Percentiles rank a stretch among this genome's conserved stretches.
Evolutionary conservation across 2,888 invertebrate genomes (phyloP).

Genomic region (Agrilus cyanescens): DNA sequence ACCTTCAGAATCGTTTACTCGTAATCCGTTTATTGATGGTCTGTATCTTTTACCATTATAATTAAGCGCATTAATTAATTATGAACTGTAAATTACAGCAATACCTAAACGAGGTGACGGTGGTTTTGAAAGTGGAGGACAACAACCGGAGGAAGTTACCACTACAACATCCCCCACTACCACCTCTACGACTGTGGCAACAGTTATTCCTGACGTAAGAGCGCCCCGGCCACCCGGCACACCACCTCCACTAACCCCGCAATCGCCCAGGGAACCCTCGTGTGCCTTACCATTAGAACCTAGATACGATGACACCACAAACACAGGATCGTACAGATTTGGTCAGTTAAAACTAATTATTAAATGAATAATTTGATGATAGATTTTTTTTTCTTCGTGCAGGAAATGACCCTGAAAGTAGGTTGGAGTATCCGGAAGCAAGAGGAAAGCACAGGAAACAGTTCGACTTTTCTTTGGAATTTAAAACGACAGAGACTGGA

Average conservation of each 20-base stretch:
- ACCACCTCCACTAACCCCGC: slow-evolving; percentile 19
- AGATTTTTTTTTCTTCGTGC: slow-evolving; percentile 12
- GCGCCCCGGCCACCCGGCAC: slow-evolving; percentile 26
- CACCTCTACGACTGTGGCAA: slow-evolving; percentile 14
- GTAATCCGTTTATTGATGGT: slow-evolving; percentile 10
- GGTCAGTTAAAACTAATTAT: slow-evolving; percentile 36
- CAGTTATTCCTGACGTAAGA: slow-evolving; percentile 10
- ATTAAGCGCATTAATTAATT: neutral
- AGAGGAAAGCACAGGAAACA: slow-evolving; percentile 47
- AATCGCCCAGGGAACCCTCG: slow-evolving; percentile 32
- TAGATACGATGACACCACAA: slow-evolving; percentile 38
- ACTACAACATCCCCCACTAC: slow-evolving; percentile 27
- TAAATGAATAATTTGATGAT: neutral
- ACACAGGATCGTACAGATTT: slow-evolving; percentile 47
- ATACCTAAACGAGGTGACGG: slow-evolving; percentile 11
- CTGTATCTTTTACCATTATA: neutral
- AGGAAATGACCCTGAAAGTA: slow-evolving; percentile 57
- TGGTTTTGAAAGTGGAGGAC: slow-evolving; percentile 4
- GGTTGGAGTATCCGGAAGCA: slow-evolving; percentile 55
- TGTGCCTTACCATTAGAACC: slow-evolving; percentile 45
- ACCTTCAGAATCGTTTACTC: slow-evolving; percentile 6
- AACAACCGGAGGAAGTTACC: slow-evolving; percentile 28
- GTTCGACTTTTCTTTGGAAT: slow-evolving; percentile 64
- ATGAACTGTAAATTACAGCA: slow-evolving; percentile 8
- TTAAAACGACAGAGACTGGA: slow-evolving; percentile 63